Conservation (phyloP, 2,797 vertebrate genomes). For the Strix occidentalis region DNA sequence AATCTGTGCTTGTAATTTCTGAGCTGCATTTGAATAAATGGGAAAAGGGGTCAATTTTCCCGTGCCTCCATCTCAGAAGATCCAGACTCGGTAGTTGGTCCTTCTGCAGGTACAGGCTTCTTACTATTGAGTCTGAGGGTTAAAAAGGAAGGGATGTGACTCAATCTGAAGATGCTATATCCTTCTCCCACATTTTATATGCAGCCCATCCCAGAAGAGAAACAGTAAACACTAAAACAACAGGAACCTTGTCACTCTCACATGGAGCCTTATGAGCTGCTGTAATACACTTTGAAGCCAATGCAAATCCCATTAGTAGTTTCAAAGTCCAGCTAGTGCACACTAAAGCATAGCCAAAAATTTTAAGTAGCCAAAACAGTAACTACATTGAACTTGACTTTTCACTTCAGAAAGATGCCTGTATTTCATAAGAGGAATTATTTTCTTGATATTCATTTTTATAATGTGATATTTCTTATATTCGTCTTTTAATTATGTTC, state of each 20-base stretch:
- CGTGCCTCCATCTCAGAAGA: neutral
- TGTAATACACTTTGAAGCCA: conserved; percentile 15
- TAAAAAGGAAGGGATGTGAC: neutral
- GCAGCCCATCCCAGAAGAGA: neutral
- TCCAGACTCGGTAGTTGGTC: neutral
- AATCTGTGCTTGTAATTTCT: neutral
- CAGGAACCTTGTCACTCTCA: neutral
- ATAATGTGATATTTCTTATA: neutral
- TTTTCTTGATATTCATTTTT: neutral
- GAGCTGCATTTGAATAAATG: neutral
- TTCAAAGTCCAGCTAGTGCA: neutral
- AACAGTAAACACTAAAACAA: neutral
- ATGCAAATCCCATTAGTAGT: conserved; percentile 17
- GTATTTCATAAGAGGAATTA: neutral
- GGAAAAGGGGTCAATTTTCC: neutral
- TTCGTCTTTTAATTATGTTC: neutral
- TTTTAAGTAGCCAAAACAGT: neutral
- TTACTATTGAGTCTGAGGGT: neutral
- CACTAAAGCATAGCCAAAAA: neutral
- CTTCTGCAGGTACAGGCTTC: neutral
- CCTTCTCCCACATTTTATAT: neutral
- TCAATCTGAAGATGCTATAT: neutral
- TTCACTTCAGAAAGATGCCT: neutral
- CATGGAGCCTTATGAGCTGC: neutral
- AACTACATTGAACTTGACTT: neutral